These are phyloP conservation scores for Upupa epops DNA, from an alignment of 2,113 vertebrate genomes.

Conservation along the genomic window DNA sequence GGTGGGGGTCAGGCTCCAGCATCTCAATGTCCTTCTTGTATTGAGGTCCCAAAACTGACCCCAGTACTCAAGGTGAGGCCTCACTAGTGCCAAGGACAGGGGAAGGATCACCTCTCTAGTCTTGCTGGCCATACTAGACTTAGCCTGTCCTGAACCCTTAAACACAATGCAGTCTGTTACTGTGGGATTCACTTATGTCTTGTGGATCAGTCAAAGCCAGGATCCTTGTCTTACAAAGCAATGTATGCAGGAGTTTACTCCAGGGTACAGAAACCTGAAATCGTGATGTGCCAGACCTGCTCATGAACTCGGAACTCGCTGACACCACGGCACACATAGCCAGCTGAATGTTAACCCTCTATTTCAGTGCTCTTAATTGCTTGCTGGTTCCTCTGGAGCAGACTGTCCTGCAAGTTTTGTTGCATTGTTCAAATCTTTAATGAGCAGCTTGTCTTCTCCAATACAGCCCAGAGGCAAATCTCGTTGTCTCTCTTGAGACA, in stretches of 20 bases:
- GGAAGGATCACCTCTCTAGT: too few relatives aligned
- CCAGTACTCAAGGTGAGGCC: too few relatives aligned
- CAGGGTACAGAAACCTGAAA: not conserved
- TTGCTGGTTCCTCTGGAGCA: not conserved
- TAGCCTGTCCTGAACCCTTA: not conserved
- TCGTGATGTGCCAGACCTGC: not conserved
- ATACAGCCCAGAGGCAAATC: not conserved
- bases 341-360: not conserved
- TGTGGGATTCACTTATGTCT: not conserved
- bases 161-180: not conserved
- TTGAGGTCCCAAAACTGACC: too few relatives aligned
- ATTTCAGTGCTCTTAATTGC: not conserved
- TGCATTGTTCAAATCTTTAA: not conserved
- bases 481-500: not conserved
- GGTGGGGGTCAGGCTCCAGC: too few relatives aligned
- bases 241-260: not conserved
- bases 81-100: too few relatives aligned
- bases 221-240: not conserved
- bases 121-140: too few relatives aligned
- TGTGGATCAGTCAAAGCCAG: not conserved
- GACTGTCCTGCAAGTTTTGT: not conserved
- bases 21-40: too few relatives aligned
- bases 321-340: rapidly evolving
- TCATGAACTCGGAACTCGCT: not conserved
- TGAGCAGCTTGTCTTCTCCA: not conserved